These are phyloP conservation scores for Mandrillus leucophaeus DNA, from an alignment of 2,113 vertebrate species.

Conservation along the genomic window DNA sequence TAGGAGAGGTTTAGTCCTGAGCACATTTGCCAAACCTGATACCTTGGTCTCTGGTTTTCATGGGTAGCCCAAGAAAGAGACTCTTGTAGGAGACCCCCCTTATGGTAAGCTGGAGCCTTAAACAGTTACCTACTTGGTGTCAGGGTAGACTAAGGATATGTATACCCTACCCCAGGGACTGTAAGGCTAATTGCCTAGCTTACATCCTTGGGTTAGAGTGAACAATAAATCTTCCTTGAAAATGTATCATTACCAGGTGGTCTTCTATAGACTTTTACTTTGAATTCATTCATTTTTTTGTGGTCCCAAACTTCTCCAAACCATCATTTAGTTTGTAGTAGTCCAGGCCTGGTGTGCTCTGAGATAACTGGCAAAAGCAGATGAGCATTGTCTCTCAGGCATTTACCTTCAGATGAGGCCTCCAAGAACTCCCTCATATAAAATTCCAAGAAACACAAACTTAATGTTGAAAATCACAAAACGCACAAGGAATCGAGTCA, in stretches of 20 bases:
- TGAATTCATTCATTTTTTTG: not conserved
- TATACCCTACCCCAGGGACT: fast-evolving
- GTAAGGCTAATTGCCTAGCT: not conserved
- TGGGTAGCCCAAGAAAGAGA: not conserved
- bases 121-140: not conserved
- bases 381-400: too few relatives aligned
- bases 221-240: not conserved
- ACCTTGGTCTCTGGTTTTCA: not conserved
- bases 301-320: not conserved
- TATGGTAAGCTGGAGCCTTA: not conserved
- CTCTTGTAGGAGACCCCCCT: too few relatives aligned
- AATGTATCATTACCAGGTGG: not conserved
- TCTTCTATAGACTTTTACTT: not conserved
- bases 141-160: not conserved
- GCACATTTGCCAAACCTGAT: not conserved
- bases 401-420: not conserved
- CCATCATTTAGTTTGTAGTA: not conserved
- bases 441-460: not conserved
- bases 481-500: not conserved
- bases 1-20: not conserved
- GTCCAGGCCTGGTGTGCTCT: not conserved
- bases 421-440: not conserved
- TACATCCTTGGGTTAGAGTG: not conserved
- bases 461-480: not conserved
- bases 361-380: not conserved